These are phyloP conservation scores for Agrotis clavis DNA, from an alignment of 2,888 invertebrate species.

Conservation along the genomic window DNA sequence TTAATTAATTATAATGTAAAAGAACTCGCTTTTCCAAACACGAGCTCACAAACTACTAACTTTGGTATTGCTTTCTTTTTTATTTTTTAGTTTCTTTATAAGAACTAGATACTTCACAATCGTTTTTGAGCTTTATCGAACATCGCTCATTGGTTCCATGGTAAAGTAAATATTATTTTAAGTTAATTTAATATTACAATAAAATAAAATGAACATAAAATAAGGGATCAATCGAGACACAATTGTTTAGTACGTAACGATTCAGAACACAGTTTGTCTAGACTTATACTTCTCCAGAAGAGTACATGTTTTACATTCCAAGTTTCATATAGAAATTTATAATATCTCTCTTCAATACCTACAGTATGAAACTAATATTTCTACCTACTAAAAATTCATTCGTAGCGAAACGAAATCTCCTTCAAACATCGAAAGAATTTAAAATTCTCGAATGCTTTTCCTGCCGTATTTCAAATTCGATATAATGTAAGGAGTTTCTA, in stretches of 20 bases:
- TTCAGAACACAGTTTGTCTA: no score
- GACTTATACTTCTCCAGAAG: no score
- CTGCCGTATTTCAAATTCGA: constrained; percentile 52
- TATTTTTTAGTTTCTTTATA: neutral
- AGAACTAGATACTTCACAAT: neutral
- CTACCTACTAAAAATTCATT: constrained; percentile 32
- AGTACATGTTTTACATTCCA: neutral
- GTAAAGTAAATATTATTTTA: neutral
- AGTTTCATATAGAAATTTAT: neutral
- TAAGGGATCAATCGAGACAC: neutral
- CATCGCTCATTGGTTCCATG: neutral
- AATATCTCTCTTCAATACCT: constrained; percentile 5
- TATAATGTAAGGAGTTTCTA: constrained; percentile 33
- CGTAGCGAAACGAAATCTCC: constrained; percentile 24
- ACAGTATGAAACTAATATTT: constrained; percentile 24
- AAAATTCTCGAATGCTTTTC: constrained; percentile 41
- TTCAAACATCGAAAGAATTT: constrained; percentile 45
- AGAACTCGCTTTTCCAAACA: neutral
- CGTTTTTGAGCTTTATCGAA: neutral
- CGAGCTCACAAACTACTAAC: neutral
- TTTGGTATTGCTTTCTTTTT: neutral
- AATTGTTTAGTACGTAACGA: neutral
- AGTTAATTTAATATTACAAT: no score
- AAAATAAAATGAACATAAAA: no score
- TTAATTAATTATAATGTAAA: neutral